These are phyloP conservation scores for Neomorphus geoffroyi DNA, from an alignment of 2,797 vertebrate species.

Conservation along the genomic window DNA sequence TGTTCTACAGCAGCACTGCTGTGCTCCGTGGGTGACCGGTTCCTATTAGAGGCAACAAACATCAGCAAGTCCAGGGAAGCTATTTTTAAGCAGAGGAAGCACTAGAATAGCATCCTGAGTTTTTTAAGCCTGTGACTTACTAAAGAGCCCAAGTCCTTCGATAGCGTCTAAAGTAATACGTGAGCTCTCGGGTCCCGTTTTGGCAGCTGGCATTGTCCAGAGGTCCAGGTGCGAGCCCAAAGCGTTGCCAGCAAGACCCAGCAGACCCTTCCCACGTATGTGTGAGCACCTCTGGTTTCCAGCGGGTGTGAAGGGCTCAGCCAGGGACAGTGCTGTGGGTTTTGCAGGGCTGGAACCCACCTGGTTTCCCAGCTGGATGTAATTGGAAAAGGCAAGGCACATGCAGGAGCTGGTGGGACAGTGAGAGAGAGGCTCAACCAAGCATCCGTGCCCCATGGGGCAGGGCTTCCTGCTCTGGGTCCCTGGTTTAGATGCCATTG, in stretches of 20 bases:
- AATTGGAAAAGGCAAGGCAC: background rate
- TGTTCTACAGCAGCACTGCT: slow-evolving; percentile 33
- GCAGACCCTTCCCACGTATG: background rate
- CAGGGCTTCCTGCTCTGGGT: background rate
- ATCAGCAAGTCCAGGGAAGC: slow-evolving; percentile 57
- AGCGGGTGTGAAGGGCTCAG: background rate
- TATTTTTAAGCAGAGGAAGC: slow-evolving; percentile 73
- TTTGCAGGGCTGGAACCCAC: slow-evolving; percentile 38
- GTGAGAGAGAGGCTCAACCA: background rate
- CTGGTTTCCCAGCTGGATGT: slow-evolving; percentile 49
- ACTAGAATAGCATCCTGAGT: slow-evolving; percentile 71
- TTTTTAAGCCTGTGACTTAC: slow-evolving; percentile 67
- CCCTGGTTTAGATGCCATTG: background rate
- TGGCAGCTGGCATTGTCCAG: background rate
- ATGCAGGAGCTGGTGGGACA: background rate
- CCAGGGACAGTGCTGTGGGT: background rate
- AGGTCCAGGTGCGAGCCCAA: background rate
- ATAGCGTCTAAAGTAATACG: slow-evolving; percentile 11
- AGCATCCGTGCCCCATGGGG: background rate
- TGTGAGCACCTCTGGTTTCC: background rate
- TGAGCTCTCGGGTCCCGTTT: background rate
- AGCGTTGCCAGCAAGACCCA: background rate
- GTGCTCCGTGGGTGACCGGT: slow-evolving; percentile 49
- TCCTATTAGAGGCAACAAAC: slow-evolving; percentile 73
- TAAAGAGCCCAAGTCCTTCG: slow-evolving; percentile 59